Conservation (phyloP, 2,888 invertebrate genomes). For the Erebia epiphron region DNA sequence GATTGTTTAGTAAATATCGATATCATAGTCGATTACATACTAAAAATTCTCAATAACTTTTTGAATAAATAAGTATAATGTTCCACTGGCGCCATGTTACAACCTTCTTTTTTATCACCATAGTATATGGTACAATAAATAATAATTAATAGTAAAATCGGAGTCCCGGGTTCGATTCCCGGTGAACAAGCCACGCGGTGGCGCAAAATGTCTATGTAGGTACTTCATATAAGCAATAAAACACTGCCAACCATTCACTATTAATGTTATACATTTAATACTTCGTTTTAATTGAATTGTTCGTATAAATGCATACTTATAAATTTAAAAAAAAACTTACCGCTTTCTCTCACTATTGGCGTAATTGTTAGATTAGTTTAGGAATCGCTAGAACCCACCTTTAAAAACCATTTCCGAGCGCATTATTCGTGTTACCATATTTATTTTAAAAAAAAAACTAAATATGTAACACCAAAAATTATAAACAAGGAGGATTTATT, state of each 20-base stretch:
- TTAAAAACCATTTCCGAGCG: slow-evolving; percentile 37
- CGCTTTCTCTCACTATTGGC: slow-evolving; percentile 54
- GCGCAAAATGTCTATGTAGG: not conserved
- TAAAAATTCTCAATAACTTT: not conserved
- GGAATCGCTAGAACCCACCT: slow-evolving; percentile 76
- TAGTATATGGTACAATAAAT: not conserved
- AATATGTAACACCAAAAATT: slow-evolving; percentile 32
- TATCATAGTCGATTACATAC: not conserved
- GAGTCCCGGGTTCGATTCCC: not conserved
- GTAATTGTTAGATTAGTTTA: slow-evolving; percentile 66
- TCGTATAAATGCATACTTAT: slow-evolving; percentile 15
- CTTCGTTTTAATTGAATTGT: slow-evolving; percentile 12
- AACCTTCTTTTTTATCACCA: not conserved
- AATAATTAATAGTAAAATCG: not conserved
- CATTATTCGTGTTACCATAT: slow-evolving; percentile 36
- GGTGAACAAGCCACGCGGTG: not conserved
- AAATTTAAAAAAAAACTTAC: slow-evolving; percentile 46
- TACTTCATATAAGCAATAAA: slow-evolving; percentile 1
- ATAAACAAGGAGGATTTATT: slow-evolving; percentile 41
- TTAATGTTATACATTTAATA: not conserved
- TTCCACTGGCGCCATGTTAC: slow-evolving; percentile 5
- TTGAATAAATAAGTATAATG: not conserved
- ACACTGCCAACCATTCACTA: not conserved
- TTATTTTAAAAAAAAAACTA: slow-evolving; percentile 27
- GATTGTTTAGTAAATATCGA: slow-evolving; percentile 8